phyloP scores from a whole-genome alignment of 2,888 invertebrate genomes.

The Copidosoma aretas region DNA sequence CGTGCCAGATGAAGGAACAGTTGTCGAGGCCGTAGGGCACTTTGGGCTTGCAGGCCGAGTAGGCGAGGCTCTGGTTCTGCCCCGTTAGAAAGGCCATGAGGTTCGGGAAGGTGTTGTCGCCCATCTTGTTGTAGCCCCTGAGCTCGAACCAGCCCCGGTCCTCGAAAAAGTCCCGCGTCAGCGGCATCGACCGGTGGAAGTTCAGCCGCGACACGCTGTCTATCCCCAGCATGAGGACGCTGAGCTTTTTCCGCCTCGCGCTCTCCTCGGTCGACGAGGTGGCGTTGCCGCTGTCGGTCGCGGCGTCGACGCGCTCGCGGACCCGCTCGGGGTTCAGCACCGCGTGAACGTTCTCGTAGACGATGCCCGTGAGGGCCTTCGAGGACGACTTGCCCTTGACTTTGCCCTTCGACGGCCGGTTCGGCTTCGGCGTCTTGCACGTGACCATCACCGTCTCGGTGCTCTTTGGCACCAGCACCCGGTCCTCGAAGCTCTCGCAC shows the following conservation, averaged over 20 bases:
- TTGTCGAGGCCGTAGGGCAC: conserved; percentile 67
- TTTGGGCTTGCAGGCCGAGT: conserved; percentile 65
- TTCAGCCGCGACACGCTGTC: conserved; percentile 85
- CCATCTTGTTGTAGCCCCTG: conserved; percentile 80
- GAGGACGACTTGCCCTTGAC: conserved; percentile 52
- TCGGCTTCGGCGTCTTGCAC: conserved; percentile 56
- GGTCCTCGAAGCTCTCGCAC: conserved; percentile 64
- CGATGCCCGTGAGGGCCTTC: conserved; percentile 41
- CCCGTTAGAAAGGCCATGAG: conserved; percentile 84
- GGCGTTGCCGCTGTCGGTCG: conserved; percentile 15
- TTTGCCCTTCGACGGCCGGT: conserved; percentile 39
- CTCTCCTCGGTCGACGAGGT: background rate
- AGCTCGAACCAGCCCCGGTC: conserved; percentile 75
- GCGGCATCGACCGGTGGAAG: conserved; percentile 77
- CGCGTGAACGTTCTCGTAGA: conserved; percentile 68
- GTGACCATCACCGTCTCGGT: conserved; percentile 65
- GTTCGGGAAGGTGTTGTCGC: conserved; percentile 91
- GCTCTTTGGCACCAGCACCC: conserved; percentile 55
- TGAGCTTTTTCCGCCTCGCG: conserved; percentile 64
- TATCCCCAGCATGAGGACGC: conserved; percentile 81
- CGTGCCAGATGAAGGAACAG: conserved; percentile 80
- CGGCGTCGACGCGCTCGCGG: conserved; percentile 56
- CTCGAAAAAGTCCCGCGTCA: conserved; percentile 72
- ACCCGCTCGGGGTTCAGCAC: conserved; percentile 65
- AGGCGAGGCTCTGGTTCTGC: conserved; percentile 64